Percentiles rank a stretch among this genome's conserved stretches.
phyloP scores from a whole-genome alignment of 2,888 invertebrate species.

The Himalopsyche kuldschensis region DNA sequence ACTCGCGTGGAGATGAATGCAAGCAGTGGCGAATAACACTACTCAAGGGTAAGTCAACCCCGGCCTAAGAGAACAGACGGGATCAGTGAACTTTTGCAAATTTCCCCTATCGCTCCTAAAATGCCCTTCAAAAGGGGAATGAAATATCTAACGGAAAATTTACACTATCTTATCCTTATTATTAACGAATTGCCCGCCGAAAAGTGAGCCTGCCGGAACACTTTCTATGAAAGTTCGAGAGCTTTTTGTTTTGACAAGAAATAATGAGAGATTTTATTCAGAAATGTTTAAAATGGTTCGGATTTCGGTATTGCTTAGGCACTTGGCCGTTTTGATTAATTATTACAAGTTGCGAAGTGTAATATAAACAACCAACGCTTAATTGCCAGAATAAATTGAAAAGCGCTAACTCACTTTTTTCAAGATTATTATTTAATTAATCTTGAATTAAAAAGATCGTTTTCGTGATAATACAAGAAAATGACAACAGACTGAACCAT shows the following conservation, averaged over 20 bases:
- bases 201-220: neutral
- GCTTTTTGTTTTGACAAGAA: neutral
- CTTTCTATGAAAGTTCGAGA: neutral
- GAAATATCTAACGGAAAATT: conserved; percentile 1
- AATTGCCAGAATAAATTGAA: neutral
- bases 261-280: neutral
- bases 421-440: neutral
- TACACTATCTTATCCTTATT: neutral
- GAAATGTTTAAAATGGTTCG: neutral
- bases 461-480: no score
- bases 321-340: neutral
- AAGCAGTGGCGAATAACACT: neutral
- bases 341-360: neutral
- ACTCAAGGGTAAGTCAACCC: neutral
- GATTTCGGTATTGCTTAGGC: neutral
- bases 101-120: neutral
- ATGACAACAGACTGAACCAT: no score
- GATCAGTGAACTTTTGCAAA: conserved; percentile 15
- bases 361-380: neutral
- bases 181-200: conserved; percentile 12
- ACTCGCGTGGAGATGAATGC: neutral
- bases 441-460: neutral
- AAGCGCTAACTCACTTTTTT: neutral
- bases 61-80: conserved; percentile 7
- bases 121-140: conserved; percentile 2